phyloP scores from a whole-genome alignment of 1,140 invertebrate genomes.

The Conopomorpha cramerella region DNA sequence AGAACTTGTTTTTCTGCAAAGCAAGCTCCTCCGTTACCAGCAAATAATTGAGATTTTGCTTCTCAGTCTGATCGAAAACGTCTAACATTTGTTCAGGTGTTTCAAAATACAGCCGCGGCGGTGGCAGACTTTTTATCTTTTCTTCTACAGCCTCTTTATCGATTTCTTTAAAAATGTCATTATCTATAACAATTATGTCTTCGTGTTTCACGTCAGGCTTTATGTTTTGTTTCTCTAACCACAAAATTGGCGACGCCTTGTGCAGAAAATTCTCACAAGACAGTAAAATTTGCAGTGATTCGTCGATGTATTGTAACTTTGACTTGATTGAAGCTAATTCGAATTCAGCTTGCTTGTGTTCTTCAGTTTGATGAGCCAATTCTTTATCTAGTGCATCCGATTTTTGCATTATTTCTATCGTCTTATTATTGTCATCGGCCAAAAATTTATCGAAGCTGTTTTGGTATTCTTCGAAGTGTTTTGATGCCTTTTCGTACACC shows the following conservation, averaged over 20 bases:
- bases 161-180: constrained; percentile 27
- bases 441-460: constrained; percentile 68
- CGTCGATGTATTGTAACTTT: constrained; percentile 65
- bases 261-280: constrained; percentile 70
- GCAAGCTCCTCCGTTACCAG: constrained; percentile 66
- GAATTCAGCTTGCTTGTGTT: constrained; percentile 52
- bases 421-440: constrained; percentile 63
- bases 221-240: constrained; percentile 43
- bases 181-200: constrained; percentile 27
- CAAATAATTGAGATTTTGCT: constrained; percentile 69
- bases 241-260: constrained; percentile 60
- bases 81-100: constrained; percentile 60
- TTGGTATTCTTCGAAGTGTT: constrained; percentile 61
- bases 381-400: constrained; percentile 54
- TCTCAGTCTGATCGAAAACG: constrained; percentile 63
- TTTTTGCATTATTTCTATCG: constrained; percentile 60
- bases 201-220: constrained; percentile 20
- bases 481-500: constrained; percentile 58
- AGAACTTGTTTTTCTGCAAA: constrained; percentile 44
- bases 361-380: constrained; percentile 54
- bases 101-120: constrained; percentile 63
- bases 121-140: constrained; percentile 37
- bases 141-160: constrained; percentile 34
- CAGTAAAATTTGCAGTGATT: constrained; percentile 64
- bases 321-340: constrained; percentile 57